phyloP scores from a whole-genome alignment of 2,888 invertebrate species.

The Melipona bicolor region DNA sequence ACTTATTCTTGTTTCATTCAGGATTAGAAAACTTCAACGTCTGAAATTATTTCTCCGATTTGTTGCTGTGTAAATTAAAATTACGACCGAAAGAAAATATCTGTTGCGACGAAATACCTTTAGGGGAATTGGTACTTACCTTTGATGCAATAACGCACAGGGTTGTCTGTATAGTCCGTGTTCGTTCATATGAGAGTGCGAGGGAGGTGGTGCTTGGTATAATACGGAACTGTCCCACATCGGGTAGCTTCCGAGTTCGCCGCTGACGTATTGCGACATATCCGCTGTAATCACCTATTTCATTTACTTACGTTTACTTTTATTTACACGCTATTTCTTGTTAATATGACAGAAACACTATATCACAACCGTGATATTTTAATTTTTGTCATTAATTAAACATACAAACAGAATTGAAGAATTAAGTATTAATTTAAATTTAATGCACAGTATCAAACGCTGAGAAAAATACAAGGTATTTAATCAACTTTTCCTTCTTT shows the following conservation, averaged over 20 bases:
- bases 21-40: neutral
- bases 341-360: neutral
- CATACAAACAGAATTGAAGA: neutral
- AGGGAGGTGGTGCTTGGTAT: constrained; percentile 80
- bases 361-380: neutral
- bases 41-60: neutral
- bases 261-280: constrained; percentile 82
- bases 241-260: constrained; percentile 80
- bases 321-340: constrained; percentile 10
- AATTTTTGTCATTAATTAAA: neutral
- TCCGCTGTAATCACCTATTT: constrained; percentile 70
- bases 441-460: neutral
- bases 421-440: neutral
- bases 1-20: neutral
- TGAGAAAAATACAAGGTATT: neutral
- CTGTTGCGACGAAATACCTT: too few species aligned
- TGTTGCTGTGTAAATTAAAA: neutral
- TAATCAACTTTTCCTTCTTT: too few species aligned
- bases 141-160: constrained; percentile 81
- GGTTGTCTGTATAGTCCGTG: constrained; percentile 82
- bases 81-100: too few species aligned
- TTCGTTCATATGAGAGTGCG: constrained; percentile 80
- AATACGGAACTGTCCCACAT: constrained; percentile 83
- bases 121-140: constrained; percentile 65
- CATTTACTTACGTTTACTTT: constrained; percentile 47